phyloP scores from a whole-genome alignment of 2,113 vertebrate genomes.

The Deroptyus accipitrinus region DNA sequence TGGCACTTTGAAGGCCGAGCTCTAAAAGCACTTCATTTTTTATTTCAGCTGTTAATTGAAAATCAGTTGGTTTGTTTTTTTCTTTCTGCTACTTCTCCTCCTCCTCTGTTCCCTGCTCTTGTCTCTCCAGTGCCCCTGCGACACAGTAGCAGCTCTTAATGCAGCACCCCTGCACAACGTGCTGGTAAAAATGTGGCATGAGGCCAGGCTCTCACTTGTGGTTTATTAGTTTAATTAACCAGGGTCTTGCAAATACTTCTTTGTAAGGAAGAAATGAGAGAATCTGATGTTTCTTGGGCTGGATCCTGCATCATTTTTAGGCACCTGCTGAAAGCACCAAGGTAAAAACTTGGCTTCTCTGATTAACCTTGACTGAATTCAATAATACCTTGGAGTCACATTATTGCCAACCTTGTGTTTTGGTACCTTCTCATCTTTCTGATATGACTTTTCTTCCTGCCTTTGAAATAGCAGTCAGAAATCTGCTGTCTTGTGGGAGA shows the following conservation, averaged over 20 bases:
- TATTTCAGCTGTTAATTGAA: conserved; percentile 57
- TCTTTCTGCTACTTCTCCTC: background rate
- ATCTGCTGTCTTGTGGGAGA: background rate
- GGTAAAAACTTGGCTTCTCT: background rate
- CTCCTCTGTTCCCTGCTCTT: background rate
- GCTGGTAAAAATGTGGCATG: background rate
- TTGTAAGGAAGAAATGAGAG: conserved; percentile 8
- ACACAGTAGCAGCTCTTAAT: background rate
- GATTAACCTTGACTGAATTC: conserved; percentile 51
- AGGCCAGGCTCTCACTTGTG: conserved; percentile 56
- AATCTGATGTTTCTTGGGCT: background rate
- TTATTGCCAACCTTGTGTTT: conserved; percentile 45
- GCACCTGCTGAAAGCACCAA: background rate
- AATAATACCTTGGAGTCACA: background rate
- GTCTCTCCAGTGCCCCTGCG: background rate
- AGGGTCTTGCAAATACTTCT: conserved; percentile 32
- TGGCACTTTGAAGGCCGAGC: conserved; percentile 19
- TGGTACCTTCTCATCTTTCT: conserved; percentile 38
- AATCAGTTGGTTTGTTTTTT: background rate
- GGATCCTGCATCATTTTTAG: conserved; percentile 17
- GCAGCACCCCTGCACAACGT: background rate
- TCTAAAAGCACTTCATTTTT: conserved; percentile 44
- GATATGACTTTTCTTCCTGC: conserved; percentile 42
- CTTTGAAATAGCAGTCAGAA: background rate
- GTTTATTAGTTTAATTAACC: conserved; percentile 73